These are phyloP conservation scores for Pelobates cultripes DNA, from an alignment of 2,797 vertebrate species.

Conservation along the genomic window DNA sequence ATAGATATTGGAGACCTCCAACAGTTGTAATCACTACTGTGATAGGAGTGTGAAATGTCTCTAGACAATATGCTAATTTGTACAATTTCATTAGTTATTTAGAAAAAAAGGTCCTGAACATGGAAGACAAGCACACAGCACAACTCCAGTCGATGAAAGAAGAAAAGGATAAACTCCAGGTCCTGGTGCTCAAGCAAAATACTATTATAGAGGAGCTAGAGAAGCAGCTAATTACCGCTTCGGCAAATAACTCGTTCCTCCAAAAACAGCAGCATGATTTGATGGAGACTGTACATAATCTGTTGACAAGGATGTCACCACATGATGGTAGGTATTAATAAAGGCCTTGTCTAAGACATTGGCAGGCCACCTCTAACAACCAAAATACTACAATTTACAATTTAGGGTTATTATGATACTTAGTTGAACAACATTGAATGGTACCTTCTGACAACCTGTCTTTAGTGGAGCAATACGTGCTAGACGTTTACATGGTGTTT, in stretches of 20 bases:
- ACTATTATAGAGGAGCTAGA: conserved; percentile 87
- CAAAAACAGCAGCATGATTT: conserved; percentile 93
- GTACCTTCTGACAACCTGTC: no score
- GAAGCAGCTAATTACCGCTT: conserved; percentile 84
- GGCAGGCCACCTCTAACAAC: no score
- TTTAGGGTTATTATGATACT: no score
- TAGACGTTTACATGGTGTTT: no score
- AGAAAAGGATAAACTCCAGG: conserved; percentile 90
- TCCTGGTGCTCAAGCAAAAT: conserved; percentile 83
- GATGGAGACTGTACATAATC: conserved; percentile 84
- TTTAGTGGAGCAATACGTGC: no score
- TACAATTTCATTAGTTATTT: conserved; percentile 74
- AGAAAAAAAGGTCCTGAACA: conserved; percentile 89
- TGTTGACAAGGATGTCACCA: conserved; percentile 81
- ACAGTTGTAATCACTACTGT: no score
- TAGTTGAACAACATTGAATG: no score
- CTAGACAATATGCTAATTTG: background rate
- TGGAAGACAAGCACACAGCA: conserved; percentile 85
- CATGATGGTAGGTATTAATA: conserved; percentile 68
- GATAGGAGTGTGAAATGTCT: no score
- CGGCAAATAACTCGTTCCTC: conserved; percentile 85
- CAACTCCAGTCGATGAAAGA: conserved; percentile 84
- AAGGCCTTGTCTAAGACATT: no score
- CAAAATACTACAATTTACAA: no score
- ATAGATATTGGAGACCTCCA: no score